These are phyloP conservation scores for Cherax quadricarinatus DNA, from an alignment of 1,140 invertebrate species.

Conservation along the genomic window DNA sequence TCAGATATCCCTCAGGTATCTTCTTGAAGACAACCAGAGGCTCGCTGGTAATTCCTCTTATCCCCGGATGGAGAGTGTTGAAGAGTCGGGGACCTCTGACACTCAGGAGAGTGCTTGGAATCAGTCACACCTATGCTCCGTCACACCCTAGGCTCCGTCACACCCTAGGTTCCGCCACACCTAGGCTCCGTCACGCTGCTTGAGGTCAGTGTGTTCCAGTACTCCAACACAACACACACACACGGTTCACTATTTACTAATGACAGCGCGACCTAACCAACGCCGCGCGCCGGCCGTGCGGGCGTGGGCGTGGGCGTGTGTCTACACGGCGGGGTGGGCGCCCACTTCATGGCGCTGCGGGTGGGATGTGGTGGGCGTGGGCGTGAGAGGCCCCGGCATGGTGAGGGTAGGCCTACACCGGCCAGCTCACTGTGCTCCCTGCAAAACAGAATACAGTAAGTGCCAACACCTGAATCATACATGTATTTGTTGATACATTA, in stretches of 20 bases:
- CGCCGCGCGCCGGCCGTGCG: slow-evolving; percentile 52
- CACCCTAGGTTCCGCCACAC: too few species aligned
- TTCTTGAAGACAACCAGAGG: too few species aligned
- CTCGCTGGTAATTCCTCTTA: too few species aligned
- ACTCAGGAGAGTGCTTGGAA: too few species aligned
- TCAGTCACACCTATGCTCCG: too few species aligned
- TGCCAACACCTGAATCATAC: too few species aligned
- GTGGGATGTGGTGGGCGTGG: slow-evolving; percentile 40
- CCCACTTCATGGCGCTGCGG: slow-evolving; percentile 42
- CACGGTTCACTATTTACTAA: neutral
- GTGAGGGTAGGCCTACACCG: slow-evolving; percentile 28
- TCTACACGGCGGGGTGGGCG: slow-evolving; percentile 44
- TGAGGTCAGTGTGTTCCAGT: slow-evolving; percentile 18
- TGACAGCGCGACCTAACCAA: slow-evolving; percentile 33
- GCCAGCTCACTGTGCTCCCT: slow-evolving; percentile 46
- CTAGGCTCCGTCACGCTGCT: neutral
- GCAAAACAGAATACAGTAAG: neutral
- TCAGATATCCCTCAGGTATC: too few species aligned
- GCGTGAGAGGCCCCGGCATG: slow-evolving; percentile 48
- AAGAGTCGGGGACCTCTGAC: too few species aligned
- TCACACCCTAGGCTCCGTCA: too few species aligned
- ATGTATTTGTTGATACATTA: too few species aligned
- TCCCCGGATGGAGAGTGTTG: too few species aligned
- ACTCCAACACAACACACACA: slow-evolving; percentile 7
- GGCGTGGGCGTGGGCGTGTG: slow-evolving; percentile 32